Conservation (phyloP, 2,113 vertebrate genomes). For the Cynopterus brachyotis region DNA sequence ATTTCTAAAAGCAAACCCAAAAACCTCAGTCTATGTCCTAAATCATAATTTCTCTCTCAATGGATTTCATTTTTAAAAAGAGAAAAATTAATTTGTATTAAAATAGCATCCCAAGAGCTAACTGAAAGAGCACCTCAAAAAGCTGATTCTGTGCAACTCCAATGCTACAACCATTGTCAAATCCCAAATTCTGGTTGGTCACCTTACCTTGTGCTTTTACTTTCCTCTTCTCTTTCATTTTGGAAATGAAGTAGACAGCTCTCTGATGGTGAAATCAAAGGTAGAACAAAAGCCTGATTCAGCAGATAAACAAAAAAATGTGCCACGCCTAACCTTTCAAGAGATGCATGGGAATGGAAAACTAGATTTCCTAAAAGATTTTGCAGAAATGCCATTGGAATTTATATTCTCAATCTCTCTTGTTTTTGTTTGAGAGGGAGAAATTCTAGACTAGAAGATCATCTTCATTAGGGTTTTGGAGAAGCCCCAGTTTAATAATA, state of each 20-base stretch:
- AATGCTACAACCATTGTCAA: rapidly evolving
- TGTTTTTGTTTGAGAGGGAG: conserved; percentile 36
- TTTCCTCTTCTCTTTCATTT: neutral
- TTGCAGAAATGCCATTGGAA: conserved; percentile 11
- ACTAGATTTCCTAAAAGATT: conserved; percentile 28
- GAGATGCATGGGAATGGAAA: neutral
- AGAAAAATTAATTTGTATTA: neutral
- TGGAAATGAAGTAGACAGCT: neutral
- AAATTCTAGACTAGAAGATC: conserved; percentile 64
- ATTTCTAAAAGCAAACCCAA: neutral
- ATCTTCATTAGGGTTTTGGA: conserved; percentile 57
- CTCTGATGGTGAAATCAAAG: neutral
- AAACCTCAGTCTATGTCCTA: neutral
- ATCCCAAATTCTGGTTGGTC: neutral
- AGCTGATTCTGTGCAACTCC: neutral
- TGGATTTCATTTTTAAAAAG: neutral
- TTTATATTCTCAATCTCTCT: neutral
- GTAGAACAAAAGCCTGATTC: neutral
- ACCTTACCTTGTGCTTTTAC: neutral
- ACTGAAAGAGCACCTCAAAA: neutral
- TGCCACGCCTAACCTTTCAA: neutral
- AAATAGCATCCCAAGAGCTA: neutral
- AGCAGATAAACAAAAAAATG: neutral
- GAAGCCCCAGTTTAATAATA: conserved; percentile 66
- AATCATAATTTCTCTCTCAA: neutral